phyloP scores from a whole-genome alignment of 1,140 invertebrate genomes.

The Matsumurasca onukii region DNA sequence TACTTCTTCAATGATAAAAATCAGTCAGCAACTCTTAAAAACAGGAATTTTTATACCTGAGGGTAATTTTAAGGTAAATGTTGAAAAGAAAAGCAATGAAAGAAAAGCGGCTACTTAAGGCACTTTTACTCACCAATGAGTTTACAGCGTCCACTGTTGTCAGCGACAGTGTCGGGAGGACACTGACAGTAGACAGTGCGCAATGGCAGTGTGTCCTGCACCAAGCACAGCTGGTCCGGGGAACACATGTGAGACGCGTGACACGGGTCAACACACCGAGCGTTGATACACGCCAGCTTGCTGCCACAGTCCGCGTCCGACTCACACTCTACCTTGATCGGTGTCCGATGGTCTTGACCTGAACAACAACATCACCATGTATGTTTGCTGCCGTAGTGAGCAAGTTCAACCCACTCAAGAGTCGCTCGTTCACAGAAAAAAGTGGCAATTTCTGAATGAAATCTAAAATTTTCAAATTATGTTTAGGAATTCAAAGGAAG shows the following conservation, averaged over 20 bases:
- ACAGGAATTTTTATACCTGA: too few species aligned
- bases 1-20: too few species aligned
- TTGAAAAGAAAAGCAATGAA: too few species aligned
- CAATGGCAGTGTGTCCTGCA: slow-evolving; percentile 74
- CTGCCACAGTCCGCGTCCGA: slow-evolving; percentile 73
- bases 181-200: slow-evolving; percentile 81
- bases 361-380: slow-evolving; percentile 26
- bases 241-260: slow-evolving; percentile 65
- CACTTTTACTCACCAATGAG: slow-evolving; percentile 52
- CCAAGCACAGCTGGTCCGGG: slow-evolving; percentile 71
- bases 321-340: slow-evolving; percentile 60
- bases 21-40: too few species aligned
- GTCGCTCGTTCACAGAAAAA: too few species aligned
- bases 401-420: too few species aligned
- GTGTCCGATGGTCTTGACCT: slow-evolving; percentile 42
- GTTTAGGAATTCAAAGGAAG: too few species aligned
- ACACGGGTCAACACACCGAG: slow-evolving; percentile 75
- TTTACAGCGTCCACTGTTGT: slow-evolving; percentile 61
- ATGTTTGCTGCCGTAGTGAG: neutral
- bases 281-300: slow-evolving; percentile 72
- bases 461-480: too few species aligned
- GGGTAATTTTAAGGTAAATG: too few species aligned
- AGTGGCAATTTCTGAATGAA: too few species aligned
- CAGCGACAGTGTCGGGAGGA: slow-evolving; percentile 67
- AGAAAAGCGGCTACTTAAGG: neutral